Base-by-base conservation (phyloP, 2,888 invertebrate genomes). In the Cremastobaeus sp. region DNA sequence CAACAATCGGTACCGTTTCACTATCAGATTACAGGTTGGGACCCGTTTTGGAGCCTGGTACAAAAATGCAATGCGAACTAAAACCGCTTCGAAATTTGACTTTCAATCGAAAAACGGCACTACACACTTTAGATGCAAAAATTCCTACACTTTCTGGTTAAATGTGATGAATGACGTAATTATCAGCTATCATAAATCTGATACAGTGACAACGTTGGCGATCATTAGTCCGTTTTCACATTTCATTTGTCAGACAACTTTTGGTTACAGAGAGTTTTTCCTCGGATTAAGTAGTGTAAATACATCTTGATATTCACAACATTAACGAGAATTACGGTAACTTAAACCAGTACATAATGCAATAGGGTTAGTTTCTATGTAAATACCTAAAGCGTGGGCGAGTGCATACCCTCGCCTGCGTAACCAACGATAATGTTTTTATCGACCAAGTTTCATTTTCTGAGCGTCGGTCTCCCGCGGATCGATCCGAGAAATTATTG, bases 251-350 rank as follows among this genome's bases (percentile, higher is more conserved):
- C 71, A 69, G 52, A 73, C 52, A 72, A 65, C 37, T 78, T 79
- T 81, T 72, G 69, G 78, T 81, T 79, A 79, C 80, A 81, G 80
- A 79, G 77, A 78, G 74, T 79, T 81, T 79, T 84, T 84, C 85
- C 85, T 84, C 86, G 84, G 83, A 85, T 84, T 85, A 83, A 82
- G 83, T 86, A 86, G 86, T 85, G 87, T 87, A 87, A 83, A 87
- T 87, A 87, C 84, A 84, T 84, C 82, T 84, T 83, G 83, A 85
- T 85, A 85, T 85, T 79, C 81, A 77, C 83, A 84, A 83, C 83
- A 83, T 83, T 81, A 83, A 82, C 82, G 82, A 84, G 83, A 83
- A 83, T 82, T 85, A 84, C 83, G 82, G 79, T 85, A 84, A 84
- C 81, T 82, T 83, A 82, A 84, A 84, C 81, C 79, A 83, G 81